phyloP scores from a whole-genome alignment of 2,888 invertebrate genomes.

The Ceramica pisi region DNA sequence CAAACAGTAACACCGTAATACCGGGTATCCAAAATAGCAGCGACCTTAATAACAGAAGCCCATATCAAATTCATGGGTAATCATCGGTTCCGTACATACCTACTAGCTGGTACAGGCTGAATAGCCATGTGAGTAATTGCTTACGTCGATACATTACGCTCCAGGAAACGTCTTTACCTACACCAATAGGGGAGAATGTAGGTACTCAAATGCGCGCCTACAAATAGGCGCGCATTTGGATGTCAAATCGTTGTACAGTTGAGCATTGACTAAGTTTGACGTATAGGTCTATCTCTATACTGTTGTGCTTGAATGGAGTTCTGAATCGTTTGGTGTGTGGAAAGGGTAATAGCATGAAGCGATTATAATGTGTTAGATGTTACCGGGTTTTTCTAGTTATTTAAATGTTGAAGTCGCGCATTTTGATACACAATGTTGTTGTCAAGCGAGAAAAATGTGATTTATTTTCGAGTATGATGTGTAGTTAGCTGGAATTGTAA shows the following conservation, averaged over 20 bases:
- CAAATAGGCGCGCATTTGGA: constrained; percentile 46
- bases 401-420: too few relatives aligned
- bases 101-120: constrained; percentile 6
- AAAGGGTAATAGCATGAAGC: neutral
- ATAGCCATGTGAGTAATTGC: constrained; percentile 45
- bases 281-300: neutral
- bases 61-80: constrained; percentile 39
- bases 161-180: constrained; percentile 36
- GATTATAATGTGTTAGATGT: neutral
- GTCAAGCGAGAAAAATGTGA: neutral
- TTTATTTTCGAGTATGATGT: too few relatives aligned
- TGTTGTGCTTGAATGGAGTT: constrained; percentile 22
- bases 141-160: constrained; percentile 37
- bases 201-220: constrained; percentile 15
- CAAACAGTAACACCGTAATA: neutral
- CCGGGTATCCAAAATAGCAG: constrained; percentile 2
- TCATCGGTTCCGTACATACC: constrained; percentile 31
- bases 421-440: neutral
- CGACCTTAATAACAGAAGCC: constrained; percentile 7
- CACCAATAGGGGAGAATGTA: constrained; percentile 11
- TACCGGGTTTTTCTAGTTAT: neutral
- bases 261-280: constrained; percentile 30
- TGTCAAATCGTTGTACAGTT: constrained; percentile 35
- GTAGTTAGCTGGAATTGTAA: too few relatives aligned
- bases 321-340: neutral